Percentiles rank a stretch among this genome's conserved stretches.
phyloP scores from a whole-genome alignment of 2,888 invertebrate species.

The Mythimna albipuncta region DNA sequence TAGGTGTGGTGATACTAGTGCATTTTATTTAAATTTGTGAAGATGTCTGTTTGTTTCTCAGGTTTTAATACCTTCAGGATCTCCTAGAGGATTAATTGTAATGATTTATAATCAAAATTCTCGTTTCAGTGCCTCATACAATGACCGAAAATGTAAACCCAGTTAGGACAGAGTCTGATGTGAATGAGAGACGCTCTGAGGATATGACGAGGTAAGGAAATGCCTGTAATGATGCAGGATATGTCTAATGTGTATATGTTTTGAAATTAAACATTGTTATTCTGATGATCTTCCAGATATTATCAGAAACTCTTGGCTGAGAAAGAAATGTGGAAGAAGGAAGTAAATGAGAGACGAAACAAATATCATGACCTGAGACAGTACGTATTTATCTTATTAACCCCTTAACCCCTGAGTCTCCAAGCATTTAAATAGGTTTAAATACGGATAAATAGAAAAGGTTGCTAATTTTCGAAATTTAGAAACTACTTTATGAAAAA shows the following conservation, averaged over 20 bases:
- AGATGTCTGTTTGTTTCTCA: background rate
- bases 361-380: constrained; percentile 84
- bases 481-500: too few relatives aligned
- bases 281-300: constrained; percentile 73
- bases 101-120: constrained; percentile 19
- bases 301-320: constrained; percentile 79
- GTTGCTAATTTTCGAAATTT: too few relatives aligned
- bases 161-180: constrained; percentile 63
- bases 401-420: too few relatives aligned
- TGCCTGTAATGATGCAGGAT: background rate
- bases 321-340: constrained; percentile 86
- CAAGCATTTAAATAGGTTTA: too few relatives aligned
- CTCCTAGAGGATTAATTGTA: background rate
- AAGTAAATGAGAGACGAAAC: constrained; percentile 80
- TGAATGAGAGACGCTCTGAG: constrained; percentile 68
- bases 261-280: background rate
- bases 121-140: constrained; percentile 77
- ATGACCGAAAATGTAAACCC: constrained; percentile 70
- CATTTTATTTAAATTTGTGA: constrained; percentile 38
- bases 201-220: constrained; percentile 74
- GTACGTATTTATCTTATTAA: constrained; percentile 72
- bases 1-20: constrained; percentile 71
- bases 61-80: background rate
- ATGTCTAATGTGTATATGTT: background rate
- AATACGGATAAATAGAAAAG: too few relatives aligned